phyloP scores from a whole-genome alignment of 2,113 vertebrate genomes.

The Dolichallabes microphthalmus region DNA sequence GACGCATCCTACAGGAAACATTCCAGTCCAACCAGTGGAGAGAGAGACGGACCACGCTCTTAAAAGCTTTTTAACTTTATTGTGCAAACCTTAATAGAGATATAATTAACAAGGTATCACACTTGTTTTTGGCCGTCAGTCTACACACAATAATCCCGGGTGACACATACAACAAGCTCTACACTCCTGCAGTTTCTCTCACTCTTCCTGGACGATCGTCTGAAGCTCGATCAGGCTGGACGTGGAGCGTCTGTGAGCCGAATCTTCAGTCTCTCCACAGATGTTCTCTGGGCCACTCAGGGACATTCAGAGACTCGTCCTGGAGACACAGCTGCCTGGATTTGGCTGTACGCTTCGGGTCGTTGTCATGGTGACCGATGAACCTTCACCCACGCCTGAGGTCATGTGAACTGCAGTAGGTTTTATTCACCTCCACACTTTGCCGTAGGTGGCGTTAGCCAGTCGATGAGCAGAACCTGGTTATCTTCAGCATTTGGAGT shows the following conservation, averaged over 20 bases:
- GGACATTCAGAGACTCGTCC: background rate
- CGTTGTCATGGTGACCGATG: background rate
- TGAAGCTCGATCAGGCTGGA: background rate
- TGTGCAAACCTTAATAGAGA: too few relatives aligned
- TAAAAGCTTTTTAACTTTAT: too few relatives aligned
- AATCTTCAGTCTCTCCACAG: background rate
- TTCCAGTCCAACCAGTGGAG: too few relatives aligned
- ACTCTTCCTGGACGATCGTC: background rate
- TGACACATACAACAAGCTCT: too few relatives aligned
- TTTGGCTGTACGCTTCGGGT: background rate
- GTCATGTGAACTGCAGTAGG: too few relatives aligned
- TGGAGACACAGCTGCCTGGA: background rate
- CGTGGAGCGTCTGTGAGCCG: background rate
- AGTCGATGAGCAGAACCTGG: background rate
- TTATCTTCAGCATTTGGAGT: too few relatives aligned
- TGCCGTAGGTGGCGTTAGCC: background rate
- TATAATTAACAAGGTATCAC: too few relatives aligned
- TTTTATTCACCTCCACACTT: too few relatives aligned
- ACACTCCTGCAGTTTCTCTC: background rate
- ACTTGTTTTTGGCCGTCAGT: too few relatives aligned
- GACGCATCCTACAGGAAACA: too few relatives aligned
- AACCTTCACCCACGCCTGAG: background rate
- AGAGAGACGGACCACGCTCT: too few relatives aligned
- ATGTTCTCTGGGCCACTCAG: background rate
- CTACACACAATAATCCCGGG: too few relatives aligned